These are phyloP conservation scores for Turritopsis rubra DNA, from an alignment of 30 jellyfish, hydroid and myxozoan genomes.

Conservation along the genomic window DNA sequence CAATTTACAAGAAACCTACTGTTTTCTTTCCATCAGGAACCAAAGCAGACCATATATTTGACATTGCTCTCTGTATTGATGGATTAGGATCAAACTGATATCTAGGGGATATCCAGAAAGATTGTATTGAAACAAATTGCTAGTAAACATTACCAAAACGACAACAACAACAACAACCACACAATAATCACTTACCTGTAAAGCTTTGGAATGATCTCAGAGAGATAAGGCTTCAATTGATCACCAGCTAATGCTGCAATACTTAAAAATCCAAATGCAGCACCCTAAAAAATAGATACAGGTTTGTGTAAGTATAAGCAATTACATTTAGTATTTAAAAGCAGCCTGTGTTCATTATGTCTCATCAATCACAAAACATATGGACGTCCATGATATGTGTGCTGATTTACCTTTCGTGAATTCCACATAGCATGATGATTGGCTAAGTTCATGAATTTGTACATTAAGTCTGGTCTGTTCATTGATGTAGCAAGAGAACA, in stretches of 20 bases:
- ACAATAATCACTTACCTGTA: conserved; percentile 47
- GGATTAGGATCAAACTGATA: conserved; percentile 95
- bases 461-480: conserved; percentile 83
- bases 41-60: conserved; percentile 84
- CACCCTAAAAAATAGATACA: conserved; percentile 58
- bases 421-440: conserved; percentile 97
- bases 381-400: background rate
- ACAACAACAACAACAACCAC: background rate
- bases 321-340: background rate
- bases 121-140: background rate
- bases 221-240: conserved; percentile 73
- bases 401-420: conserved; percentile 65
- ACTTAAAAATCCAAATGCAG: conserved; percentile 94
- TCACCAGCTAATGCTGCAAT: conserved; percentile 91
- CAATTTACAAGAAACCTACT: conserved; percentile 18
- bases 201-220: conserved; percentile 79
- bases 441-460: conserved; percentile 90
- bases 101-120: conserved; percentile 26
- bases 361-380: background rate
- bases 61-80: conserved; percentile 74
- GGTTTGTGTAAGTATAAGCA: background rate
- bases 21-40: conserved; percentile 86
- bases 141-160: background rate
- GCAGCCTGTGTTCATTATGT: background rate
- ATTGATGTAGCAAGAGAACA: conserved; percentile 96